Evolutionary conservation across 2,888 invertebrate species (phyloP), one percentile per base, ranked within the genome.

Genomic region (Hyposoter dolosus): DNA sequence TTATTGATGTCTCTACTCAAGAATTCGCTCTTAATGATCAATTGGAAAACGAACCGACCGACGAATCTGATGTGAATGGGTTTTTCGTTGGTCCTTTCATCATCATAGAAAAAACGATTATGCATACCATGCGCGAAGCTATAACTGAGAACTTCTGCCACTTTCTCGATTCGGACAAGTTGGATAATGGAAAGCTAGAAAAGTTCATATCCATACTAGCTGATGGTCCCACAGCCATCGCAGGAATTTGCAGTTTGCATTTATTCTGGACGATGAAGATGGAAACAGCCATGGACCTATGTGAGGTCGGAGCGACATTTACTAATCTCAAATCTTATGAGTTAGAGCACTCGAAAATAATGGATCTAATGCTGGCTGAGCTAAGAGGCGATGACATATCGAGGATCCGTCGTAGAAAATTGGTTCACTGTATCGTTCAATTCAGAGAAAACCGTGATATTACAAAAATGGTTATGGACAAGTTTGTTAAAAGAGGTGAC

Each of bases 261-360:
- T 95, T 97, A 66, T 95, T 95, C 89, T 97, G 97, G 97, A 97
- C 97, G 0, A 91, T 94, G 0, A 95, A 95, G 88, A 95, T 97
- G 19, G 96, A 96, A 75, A 93, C 94, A 17, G 81, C 86, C 7
- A 95, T 95, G 50, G 32, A 79, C 23, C 28, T 60, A 12, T 0
- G 12, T 5, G 19, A 69, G 10, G 45, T 28, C 7, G 19, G 1
- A 45, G 96, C 19, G 32, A 56, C 50, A 3, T 7, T 1, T 28
- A 63, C 1, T 92, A 94, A 4, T 87, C 90, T 92, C 40, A 93
- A 94, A 12, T 95, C 95, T 88, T 94, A 94, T 75, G 90, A 94
- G 5, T 93, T 68, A 1, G 66, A 88, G 66, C 85, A 85, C 63
- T 69, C 65, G 1, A 40, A 60, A 0, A 80, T 86, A n/a, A 68